A percentile compares a stretch with the other conserved stretches of the same genome.
These are phyloP conservation scores for Tineola bisselliella DNA, from an alignment of 2,888 invertebrate species.

Conservation along the genomic window DNA sequence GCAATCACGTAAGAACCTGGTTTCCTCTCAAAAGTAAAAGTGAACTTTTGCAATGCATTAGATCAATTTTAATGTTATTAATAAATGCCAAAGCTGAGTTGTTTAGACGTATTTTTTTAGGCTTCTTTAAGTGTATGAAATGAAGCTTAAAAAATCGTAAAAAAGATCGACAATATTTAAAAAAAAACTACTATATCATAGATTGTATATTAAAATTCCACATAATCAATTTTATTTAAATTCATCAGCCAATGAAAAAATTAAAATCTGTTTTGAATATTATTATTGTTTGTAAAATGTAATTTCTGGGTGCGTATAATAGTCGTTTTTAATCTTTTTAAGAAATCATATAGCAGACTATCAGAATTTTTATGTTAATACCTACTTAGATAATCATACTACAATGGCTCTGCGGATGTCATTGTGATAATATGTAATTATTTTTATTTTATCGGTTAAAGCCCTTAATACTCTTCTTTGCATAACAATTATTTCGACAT, in stretches of 20 bases:
- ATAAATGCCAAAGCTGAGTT: not conserved
- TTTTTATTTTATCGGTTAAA: not conserved
- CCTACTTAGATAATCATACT: not conserved
- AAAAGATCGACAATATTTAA: no score
- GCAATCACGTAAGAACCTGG: slow-evolving; percentile 16
- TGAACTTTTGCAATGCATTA: slow-evolving; percentile 1
- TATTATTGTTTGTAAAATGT: not conserved
- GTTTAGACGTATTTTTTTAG: no score
- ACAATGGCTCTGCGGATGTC: not conserved
- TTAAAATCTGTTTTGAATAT: no score
- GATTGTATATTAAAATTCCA: no score
- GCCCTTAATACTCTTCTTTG: not conserved
- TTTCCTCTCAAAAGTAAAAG: slow-evolving; percentile 35
- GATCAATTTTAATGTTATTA: not conserved
- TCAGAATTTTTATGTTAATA: not conserved
- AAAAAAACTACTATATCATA: no score
- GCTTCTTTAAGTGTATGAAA: no score
- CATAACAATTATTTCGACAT: no score
- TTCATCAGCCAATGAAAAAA: no score
- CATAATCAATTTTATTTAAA: no score
- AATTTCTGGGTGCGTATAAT: not conserved
- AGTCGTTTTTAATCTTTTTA: no score
- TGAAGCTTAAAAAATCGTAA: no score
- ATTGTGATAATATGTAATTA: not conserved
- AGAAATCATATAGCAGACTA: no score